Evolutionary conservation across 2,113 vertebrate species (phyloP).

Genomic region (Jacana jacana): DNA sequence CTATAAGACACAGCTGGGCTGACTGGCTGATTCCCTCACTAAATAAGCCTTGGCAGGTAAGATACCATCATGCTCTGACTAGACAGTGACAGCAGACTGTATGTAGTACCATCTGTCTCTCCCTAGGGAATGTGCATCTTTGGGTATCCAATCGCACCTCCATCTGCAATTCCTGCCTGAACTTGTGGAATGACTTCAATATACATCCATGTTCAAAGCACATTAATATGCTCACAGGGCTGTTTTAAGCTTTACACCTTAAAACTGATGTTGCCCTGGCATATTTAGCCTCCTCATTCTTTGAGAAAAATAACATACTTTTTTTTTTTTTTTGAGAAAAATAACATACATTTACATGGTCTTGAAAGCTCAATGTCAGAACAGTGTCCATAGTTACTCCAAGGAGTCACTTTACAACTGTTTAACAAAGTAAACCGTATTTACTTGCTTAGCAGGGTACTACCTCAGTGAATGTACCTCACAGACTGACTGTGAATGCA

Average conservation of each 20-base stretch:
- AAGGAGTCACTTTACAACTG: neutral
- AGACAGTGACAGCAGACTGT: neutral
- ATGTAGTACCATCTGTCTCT: neutral
- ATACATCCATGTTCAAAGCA: neutral
- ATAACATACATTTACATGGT: neutral
- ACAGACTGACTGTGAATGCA: neutral
- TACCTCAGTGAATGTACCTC: neutral
- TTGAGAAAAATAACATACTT: neutral
- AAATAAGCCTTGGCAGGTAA: neutral
- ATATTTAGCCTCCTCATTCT: neutral
- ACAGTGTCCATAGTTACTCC: rapidly evolving
- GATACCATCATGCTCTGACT: neutral
- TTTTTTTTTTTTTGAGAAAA: neutral
- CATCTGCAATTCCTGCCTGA: neutral
- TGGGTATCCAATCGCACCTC: neutral
- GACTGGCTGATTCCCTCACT: neutral
- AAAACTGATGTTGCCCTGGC: neutral
- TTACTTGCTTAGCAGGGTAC: neutral
- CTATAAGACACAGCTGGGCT: neutral
- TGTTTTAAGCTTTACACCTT: neutral
- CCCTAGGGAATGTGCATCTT: neutral
- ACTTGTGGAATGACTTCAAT: neutral
- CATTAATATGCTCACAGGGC: rapidly evolving
- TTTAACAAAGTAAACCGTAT: neutral
- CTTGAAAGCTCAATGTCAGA: neutral